Evolutionary conservation across 2,888 invertebrate species (phyloP).

Genomic region (Leptodirus hochenwartii): DNA sequence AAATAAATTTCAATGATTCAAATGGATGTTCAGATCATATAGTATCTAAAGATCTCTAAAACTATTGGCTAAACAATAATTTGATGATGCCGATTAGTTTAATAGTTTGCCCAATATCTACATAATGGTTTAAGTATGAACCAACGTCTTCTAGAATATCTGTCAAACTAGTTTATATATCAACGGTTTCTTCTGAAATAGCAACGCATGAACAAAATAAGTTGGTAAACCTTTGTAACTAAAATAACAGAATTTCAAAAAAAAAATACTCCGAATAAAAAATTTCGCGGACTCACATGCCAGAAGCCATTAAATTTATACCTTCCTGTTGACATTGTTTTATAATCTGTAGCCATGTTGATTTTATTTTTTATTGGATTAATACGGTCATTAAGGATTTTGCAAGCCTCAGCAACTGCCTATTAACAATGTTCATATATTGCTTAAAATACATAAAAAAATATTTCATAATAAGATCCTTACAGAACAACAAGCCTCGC

Average conservation of each 20-base stretch:
- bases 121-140: constrained; percentile 47
- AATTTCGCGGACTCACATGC: too few species aligned
- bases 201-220: constrained; percentile 41
- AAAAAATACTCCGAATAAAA: too few species aligned
- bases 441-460: too few species aligned
- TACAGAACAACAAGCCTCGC: constrained; percentile 17
- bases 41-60: too few species aligned
- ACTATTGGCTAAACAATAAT: too few species aligned
- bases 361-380: constrained; percentile 34
- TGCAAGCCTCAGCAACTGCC: constrained; percentile 36
- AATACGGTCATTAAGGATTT: constrained; percentile 37
- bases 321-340: constrained; percentile 30
- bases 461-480: constrained; percentile 5
- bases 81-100: too few species aligned
- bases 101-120: constrained; percentile 60
- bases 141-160: constrained; percentile 60
- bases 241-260: too few species aligned
- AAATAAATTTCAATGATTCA: too few species aligned
- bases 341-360: constrained; percentile 37
- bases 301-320: constrained; percentile 41
- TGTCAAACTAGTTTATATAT: constrained; percentile 60
- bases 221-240: too few species aligned
- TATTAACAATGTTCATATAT: background rate
- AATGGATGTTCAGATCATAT: too few species aligned
- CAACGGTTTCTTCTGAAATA: constrained; percentile 53